Evolutionary conservation across 2,797 vertebrate genomes (phyloP), one percentile per base, ranked within the genome.

Genomic region (Ataeniobius toweri): DNA sequence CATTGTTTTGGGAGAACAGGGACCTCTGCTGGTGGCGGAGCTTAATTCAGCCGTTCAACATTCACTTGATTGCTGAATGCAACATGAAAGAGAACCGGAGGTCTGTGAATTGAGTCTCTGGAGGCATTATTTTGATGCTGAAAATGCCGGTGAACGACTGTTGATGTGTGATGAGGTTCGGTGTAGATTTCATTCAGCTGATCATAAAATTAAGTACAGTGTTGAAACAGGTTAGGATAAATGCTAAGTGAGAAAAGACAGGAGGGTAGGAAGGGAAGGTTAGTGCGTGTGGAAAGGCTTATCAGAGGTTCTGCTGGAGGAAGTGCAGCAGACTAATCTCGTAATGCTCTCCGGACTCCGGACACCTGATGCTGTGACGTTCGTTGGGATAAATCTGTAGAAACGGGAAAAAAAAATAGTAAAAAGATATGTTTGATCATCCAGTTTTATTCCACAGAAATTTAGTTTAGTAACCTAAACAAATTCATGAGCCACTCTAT

Each of bases 291-390:
- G 14, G 36, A 77, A 74, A 71, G n/a, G 80, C 74, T 84, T 44
- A 82, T 99, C 96, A 99, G 95, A 99, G 98, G 95, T 98, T 95
- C 89, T 99, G 96, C 90, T 99, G 98, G 84, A 99, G 96, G 94
- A 98, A 99, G 94, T 99, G 96, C 91, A 99, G 96, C 94, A 99
- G 95, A 41, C 97, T 98, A 85, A 98, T 98, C 94, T 99, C 98
- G 8, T 99, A 99, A 95, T 99, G 97, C 95, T 99, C 98, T 70
- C 97, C 98, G 0, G 98, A 98, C 94, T 99, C 97, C 0, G 97
- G 97, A 95, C 98, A 98, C 90, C 97, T 96, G 94, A 99, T 99
- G 91, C 97, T 98, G 95, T 99, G 98, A 89, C 98, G 96, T 94
- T 99, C 97, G 0, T 99, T 98, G 84, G 98, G 98, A 92, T 99